These are phyloP conservation scores for Neolamprologus hecqui DNA, from an alignment of 2,113 vertebrate species.

Conservation along the genomic window DNA sequence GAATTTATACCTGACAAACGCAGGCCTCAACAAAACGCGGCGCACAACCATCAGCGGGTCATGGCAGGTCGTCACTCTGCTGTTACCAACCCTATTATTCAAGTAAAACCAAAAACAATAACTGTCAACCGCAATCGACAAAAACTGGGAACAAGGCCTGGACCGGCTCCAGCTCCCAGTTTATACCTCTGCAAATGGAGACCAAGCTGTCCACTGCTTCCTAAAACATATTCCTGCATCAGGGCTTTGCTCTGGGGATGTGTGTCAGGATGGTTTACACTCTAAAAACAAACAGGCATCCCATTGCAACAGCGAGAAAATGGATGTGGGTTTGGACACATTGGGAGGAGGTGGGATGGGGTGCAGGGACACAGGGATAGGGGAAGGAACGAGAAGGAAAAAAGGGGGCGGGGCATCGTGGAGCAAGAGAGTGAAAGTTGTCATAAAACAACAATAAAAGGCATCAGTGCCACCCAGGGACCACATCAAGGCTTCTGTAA, in stretches of 20 bases:
- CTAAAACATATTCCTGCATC: neutral
- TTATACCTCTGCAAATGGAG: neutral
- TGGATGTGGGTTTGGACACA: conserved; percentile 47
- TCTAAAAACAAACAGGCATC: conserved; percentile 57
- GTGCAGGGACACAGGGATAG: neutral
- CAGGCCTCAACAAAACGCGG: neutral
- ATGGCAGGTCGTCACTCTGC: neutral
- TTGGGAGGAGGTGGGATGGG: neutral
- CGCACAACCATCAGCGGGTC: neutral
- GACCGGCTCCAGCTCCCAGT: neutral
- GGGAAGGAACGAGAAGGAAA: neutral
- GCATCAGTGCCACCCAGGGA: conserved; percentile 65
- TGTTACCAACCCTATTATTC: conserved; percentile 21
- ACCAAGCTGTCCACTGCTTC: neutral
- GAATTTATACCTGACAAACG: neutral
- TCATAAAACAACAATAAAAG: conserved; percentile 64
- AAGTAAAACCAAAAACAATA: conserved; percentile 31
- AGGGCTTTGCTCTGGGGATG: conserved; percentile 21
- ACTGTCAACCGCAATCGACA: conserved; percentile 31
- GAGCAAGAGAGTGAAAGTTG: conserved; percentile 63
- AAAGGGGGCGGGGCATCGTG: neutral
- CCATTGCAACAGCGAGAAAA: conserved; percentile 42
- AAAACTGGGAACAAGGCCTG: conserved; percentile 10
- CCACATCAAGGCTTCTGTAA: conserved; percentile 71
- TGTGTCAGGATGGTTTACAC: conserved; percentile 45